These are phyloP conservation scores for Ferrisia virgata DNA, from an alignment of 2,888 invertebrate genomes.

Conservation along the genomic window DNA sequence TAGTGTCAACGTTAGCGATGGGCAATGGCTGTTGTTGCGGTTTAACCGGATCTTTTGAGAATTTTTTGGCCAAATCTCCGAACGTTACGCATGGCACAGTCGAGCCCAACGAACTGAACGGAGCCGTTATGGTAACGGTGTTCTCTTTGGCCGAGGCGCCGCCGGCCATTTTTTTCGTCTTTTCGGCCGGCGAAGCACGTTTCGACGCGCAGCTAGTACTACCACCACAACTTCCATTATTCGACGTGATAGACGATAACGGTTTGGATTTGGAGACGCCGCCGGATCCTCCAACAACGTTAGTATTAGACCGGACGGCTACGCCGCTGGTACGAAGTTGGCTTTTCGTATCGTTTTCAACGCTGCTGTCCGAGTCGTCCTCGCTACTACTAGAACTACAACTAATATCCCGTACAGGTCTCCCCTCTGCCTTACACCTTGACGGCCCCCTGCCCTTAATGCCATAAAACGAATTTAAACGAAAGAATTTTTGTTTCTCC, in stretches of 20 bases:
- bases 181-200: neutral
- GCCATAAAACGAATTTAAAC: slow-evolving; percentile 52
- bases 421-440: slow-evolving; percentile 46
- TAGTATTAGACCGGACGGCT: neutral
- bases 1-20: neutral
- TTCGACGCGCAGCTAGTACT: neutral
- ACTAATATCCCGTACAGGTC: slow-evolving; percentile 49
- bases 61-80: slow-evolving; percentile 34
- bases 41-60: neutral
- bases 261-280: slow-evolving; percentile 33
- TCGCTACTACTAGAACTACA: slow-evolving; percentile 48
- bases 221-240: neutral
- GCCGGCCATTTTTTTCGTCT: neutral
- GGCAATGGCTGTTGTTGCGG: neutral
- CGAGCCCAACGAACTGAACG: slow-evolving; percentile 35
- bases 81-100: slow-evolving; percentile 27
- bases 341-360: slow-evolving; percentile 49
- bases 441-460: slow-evolving; percentile 42
- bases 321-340: neutral
- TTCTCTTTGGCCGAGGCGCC: neutral
- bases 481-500: slow-evolving; percentile 84
- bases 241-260: neutral
- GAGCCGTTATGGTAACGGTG: neutral
- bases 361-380: slow-evolving; percentile 47
- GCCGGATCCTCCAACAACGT: neutral